These are phyloP conservation scores for Catocala nupta DNA, from an alignment of 2,888 invertebrate genomes.

Conservation along the genomic window DNA sequence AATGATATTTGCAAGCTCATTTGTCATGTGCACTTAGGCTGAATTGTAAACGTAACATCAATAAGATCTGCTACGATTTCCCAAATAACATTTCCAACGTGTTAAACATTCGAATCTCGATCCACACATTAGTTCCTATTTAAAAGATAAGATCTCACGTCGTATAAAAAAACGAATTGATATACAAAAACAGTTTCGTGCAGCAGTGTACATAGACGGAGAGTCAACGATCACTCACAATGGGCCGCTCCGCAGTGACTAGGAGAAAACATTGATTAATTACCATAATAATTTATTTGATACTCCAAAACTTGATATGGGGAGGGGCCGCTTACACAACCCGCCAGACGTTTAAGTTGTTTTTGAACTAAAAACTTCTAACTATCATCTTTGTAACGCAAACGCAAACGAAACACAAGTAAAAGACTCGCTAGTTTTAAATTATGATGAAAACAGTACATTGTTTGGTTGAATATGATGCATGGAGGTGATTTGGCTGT, in stretches of 20 bases:
- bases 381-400: slow-evolving; percentile 64
- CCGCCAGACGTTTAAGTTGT: slow-evolving; percentile 72
- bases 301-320: slow-evolving; percentile 85
- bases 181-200: slow-evolving; percentile 78
- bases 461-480: slow-evolving; percentile 82
- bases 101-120: slow-evolving; percentile 49
- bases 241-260: slow-evolving; percentile 81
- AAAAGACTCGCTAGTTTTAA: slow-evolving; percentile 60
- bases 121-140: slow-evolving; percentile 58
- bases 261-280: slow-evolving; percentile 87
- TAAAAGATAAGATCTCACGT: slow-evolving; percentile 60
- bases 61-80: slow-evolving; percentile 40
- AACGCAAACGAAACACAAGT: slow-evolving; percentile 63
- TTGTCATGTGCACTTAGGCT: slow-evolving; percentile 30
- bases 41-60: slow-evolving; percentile 36
- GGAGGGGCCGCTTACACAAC: slow-evolving; percentile 80
- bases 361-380: slow-evolving; percentile 73
- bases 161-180: slow-evolving; percentile 65
- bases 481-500: slow-evolving; percentile 83
- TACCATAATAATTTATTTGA: slow-evolving; percentile 88
- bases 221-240: slow-evolving; percentile 85
- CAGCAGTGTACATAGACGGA: slow-evolving; percentile 72
- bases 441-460: slow-evolving; percentile 83
- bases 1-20: neutral
- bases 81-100: slow-evolving; percentile 41